Conservation (phyloP, 2,797 vertebrate genomes). For the Karalla daura region DNA sequence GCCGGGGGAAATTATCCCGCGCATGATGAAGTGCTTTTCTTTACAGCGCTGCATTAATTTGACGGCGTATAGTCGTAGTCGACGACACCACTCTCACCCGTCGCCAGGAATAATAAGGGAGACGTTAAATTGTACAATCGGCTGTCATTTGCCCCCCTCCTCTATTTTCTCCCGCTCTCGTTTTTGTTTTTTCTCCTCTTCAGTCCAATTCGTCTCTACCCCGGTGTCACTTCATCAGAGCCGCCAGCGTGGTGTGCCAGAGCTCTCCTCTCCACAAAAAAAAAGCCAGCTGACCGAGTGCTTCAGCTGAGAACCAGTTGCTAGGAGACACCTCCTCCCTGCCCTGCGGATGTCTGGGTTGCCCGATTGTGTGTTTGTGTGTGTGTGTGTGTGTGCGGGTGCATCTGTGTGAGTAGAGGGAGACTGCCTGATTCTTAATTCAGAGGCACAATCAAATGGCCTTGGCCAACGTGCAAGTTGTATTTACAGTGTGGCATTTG, state of each 20-base stretch:
- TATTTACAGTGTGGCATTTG: not conserved
- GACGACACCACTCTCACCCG: conserved; percentile 17
- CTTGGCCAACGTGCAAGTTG: conserved; percentile 1
- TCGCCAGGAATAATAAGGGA: conserved; percentile 26
- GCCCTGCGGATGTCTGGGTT: conserved; percentile 52
- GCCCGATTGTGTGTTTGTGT: conserved; percentile 40
- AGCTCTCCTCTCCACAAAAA: conserved; percentile 21
- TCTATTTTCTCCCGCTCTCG: too few relatives aligned
- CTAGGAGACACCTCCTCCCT: conserved; percentile 78
- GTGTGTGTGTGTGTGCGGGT: conserved; percentile 11
- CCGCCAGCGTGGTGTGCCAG: conserved; percentile 51
- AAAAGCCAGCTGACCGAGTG: conserved; percentile 42
- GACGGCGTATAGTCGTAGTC: conserved; percentile 27
- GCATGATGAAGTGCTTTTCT: conserved; percentile 53
- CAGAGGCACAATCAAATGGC: conserved; percentile 9
- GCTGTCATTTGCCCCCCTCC: not conserved
- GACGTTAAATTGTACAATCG: conserved; percentile 22
- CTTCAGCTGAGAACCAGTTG: conserved; percentile 73
- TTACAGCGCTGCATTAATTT: conserved; percentile 54
- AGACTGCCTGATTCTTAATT: conserved; percentile 14
- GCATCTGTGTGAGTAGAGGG: not conserved
- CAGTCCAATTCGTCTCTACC: not conserved
- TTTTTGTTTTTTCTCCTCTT: too few relatives aligned
- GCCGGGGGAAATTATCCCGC: conserved; percentile 54
- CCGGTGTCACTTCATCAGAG: conserved; percentile 36